A percentile compares a stretch with the other conserved stretches of the same genome.
Evolutionary conservation across 2,888 invertebrate genomes (phyloP).

Genomic region (Acanthosepion pharaonis): DNA sequence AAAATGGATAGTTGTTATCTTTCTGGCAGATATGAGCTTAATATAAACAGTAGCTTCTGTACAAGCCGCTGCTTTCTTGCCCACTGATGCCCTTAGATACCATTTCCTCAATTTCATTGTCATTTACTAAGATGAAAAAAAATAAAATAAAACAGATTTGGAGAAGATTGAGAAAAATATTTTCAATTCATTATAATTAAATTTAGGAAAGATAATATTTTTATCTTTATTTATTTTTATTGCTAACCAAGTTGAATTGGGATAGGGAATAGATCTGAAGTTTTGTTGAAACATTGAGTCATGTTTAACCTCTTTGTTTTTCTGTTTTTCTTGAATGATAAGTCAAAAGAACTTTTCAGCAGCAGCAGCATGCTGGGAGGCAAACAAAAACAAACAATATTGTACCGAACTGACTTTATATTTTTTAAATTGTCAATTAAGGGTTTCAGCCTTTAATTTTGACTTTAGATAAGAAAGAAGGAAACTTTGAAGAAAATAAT

Average conservation of each 20-base stretch:
- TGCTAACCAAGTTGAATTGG: neutral
- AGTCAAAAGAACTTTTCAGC: neutral
- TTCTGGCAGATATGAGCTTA: neutral
- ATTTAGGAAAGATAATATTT: neutral
- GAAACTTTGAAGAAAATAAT: neutral
- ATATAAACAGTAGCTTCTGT: neutral
- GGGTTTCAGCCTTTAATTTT: conserved; percentile 16
- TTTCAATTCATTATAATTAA: conserved; percentile 8
- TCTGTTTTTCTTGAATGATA: too few relatives aligned
- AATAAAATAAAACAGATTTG: neutral
- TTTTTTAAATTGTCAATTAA: conserved; percentile 33
- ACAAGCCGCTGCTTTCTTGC: neutral
- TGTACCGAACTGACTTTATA: neutral
- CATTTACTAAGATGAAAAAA: neutral
- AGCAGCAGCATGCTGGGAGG: neutral
- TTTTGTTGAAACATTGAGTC: neutral
- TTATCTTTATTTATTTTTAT: neutral
- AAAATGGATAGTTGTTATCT: conserved; percentile 33
- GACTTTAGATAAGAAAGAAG: neutral
- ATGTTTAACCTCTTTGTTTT: neutral
- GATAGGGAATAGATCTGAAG: neutral
- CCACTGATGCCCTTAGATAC: neutral
- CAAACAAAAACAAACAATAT: neutral
- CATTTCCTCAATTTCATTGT: conserved; percentile 3
- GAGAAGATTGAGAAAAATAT: neutral